Base-by-base conservation (phyloP, 1,140 invertebrate species). In the Mylabris phalerata region DNA sequence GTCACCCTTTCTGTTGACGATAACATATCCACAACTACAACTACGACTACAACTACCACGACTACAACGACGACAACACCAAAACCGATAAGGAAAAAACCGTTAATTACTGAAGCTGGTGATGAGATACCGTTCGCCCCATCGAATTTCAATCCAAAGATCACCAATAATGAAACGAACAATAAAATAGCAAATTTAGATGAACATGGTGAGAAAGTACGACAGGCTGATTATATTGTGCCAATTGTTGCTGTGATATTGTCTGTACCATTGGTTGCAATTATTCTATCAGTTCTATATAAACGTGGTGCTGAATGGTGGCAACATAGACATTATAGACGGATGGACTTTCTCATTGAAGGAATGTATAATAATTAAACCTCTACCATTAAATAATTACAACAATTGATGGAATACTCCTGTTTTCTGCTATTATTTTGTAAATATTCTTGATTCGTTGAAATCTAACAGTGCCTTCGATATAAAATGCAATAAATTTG, bases 261-360 rank as follows among this genome's bases (percentile, higher is more conserved):
- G 50, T 79, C 82, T 45, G 75, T 87, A 48, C 85, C 85, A 47
- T 69, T 86, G 63, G 78, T 87, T 60, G 78, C 78, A 59, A 74
- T 83, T 61, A 64, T 82, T 44, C 74, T 79, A 41, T 82, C 82
- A 55, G 71, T 84, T 71, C 74, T 84, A 11, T 80, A 86, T 52
- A 84, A 81, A 71, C 74, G 79, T 63, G 81, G 84, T 5, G 77
- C 79, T 70, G 86, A 89, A 69, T 86, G 84, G 68, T 88, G 86
- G 86, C 81, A 84, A 61, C 84, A 87, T 60, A 78, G 86, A 65
- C 86, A 89, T 72, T 89, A 89, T 66, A 79, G 84, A 60, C 77
- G 86, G 67, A 88, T 89, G 87, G 86, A 89, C 75, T 88, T 86
- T 71, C 76, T 89, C 6, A 83, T 89, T 60, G 86, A 89, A 73